phyloP scores from a whole-genome alignment of 2,888 invertebrate species.

The Parasteatoda lunata region DNA sequence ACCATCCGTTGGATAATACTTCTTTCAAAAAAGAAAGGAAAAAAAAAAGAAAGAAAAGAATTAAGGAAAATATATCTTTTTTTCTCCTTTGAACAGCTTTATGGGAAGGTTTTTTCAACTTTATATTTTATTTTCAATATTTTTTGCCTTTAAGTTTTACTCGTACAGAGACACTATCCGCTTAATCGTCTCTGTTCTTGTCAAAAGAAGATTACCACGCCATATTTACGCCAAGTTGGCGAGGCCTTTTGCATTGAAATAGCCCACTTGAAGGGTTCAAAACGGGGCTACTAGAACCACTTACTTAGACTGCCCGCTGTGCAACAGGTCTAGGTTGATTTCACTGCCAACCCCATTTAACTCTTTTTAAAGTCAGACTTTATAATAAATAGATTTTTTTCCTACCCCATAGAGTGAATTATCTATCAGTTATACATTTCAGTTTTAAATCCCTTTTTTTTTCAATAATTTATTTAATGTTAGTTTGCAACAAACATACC shows the following conservation, averaged over 20 bases:
- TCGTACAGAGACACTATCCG: background rate
- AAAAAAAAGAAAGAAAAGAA: background rate
- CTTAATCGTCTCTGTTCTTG: constrained; percentile 42
- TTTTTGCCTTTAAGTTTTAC: background rate
- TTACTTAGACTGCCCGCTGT: constrained; percentile 43
- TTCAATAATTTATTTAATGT: no score
- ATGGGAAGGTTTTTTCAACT: background rate
- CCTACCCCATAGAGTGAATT: no score
- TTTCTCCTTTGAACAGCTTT: background rate
- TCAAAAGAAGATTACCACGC: constrained; percentile 49
- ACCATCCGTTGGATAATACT: constrained; percentile 3
- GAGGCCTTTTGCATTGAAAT: constrained; percentile 62
- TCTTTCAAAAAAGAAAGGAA: constrained; percentile 13
- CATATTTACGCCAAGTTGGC: constrained; percentile 61
- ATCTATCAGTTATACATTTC: no score
- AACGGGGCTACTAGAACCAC: constrained; percentile 42
- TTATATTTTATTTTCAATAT: background rate
- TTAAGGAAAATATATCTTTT: background rate
- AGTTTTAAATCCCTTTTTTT: no score
- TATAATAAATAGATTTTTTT: no score
- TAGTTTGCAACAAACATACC: no score
- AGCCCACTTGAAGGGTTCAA: constrained; percentile 50
- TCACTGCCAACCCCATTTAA: background rate
- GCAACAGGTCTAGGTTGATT: constrained; percentile 52
- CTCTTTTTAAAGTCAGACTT: no score